phyloP scores from a whole-genome alignment of 2,113 vertebrate species.

The Myiozetetes cayanensis region DNA sequence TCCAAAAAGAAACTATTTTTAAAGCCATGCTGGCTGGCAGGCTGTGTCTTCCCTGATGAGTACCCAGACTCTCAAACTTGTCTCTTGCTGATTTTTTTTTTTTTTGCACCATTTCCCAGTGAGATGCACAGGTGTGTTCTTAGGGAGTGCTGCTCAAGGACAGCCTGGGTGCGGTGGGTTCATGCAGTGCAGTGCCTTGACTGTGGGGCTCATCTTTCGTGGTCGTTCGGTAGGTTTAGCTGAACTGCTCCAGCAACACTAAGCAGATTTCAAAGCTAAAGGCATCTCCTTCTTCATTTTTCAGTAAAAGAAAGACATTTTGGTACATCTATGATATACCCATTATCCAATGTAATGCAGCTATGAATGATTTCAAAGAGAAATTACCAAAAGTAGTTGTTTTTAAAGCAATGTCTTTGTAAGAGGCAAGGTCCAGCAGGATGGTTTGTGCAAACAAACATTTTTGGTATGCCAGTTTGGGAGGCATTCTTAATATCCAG shows the following conservation, averaged over 20 bases:
- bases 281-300: not conserved
- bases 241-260: not conserved
- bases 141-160: not conserved
- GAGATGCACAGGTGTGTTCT: not conserved
- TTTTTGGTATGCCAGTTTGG: not conserved
- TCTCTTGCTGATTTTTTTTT: not conserved
- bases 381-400: not conserved
- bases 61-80: not conserved
- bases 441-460: not conserved
- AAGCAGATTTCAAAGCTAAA: not conserved
- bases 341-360: not conserved
- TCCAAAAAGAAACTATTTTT: constrained; percentile 21
- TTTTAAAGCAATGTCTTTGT: not conserved
- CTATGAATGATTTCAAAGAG: not conserved
- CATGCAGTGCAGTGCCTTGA: accelerated
- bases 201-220: not conserved
- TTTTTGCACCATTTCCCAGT: not conserved
- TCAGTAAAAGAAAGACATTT: not conserved
- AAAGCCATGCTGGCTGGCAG: not conserved
- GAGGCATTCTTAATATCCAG: not conserved
- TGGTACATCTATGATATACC: not conserved
- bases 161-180: not conserved
- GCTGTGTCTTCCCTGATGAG: not conserved
- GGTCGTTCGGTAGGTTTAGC: not conserved
- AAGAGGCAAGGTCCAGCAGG: not conserved